Evolutionary conservation across 2,888 invertebrate genomes (phyloP).

Genomic region (Brenthis hecate): DNA sequence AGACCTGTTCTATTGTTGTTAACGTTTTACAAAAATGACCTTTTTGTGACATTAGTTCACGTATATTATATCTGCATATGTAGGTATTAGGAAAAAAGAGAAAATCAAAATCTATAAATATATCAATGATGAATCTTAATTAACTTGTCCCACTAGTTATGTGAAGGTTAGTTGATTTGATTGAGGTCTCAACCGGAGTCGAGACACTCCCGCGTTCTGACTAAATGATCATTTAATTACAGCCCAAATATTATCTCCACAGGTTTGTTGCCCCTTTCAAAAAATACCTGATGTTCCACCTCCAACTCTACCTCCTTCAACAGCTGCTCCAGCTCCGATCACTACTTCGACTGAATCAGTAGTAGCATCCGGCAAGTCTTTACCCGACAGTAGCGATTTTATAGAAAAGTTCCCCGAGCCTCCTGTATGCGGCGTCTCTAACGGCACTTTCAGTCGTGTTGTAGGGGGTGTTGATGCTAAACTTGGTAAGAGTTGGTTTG

Average conservation of each 20-base stretch:
- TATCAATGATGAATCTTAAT: no score
- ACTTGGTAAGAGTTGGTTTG: conserved; percentile 72
- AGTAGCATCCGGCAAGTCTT: conserved; percentile 41
- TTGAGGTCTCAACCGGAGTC: no score
- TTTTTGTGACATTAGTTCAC: no score
- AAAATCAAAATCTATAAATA: no score
- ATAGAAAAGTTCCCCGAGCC: conserved; percentile 62
- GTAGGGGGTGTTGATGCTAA: conserved; percentile 88
- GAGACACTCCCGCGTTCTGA: neutral
- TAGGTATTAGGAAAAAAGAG: no score
- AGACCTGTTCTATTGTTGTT: neutral
- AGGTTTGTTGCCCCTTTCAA: conserved; percentile 68
- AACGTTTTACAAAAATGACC: no score
- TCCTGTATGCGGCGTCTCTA: conserved; percentile 84
- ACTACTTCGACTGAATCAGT: conserved; percentile 29
- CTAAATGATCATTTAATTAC: neutral
- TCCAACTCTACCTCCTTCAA: neutral
- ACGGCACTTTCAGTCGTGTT: conserved; percentile 81
- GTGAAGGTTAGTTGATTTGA: no score
- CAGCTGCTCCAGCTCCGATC: conserved; percentile 29
- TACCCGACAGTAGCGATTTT: conserved; percentile 48
- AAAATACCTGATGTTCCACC: conserved; percentile 48
- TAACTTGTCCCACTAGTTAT: no score
- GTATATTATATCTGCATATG: no score
- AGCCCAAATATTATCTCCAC: neutral